phyloP scores from a whole-genome alignment of 2,888 invertebrate genomes.

The Chrysolina oricalcia region DNA sequence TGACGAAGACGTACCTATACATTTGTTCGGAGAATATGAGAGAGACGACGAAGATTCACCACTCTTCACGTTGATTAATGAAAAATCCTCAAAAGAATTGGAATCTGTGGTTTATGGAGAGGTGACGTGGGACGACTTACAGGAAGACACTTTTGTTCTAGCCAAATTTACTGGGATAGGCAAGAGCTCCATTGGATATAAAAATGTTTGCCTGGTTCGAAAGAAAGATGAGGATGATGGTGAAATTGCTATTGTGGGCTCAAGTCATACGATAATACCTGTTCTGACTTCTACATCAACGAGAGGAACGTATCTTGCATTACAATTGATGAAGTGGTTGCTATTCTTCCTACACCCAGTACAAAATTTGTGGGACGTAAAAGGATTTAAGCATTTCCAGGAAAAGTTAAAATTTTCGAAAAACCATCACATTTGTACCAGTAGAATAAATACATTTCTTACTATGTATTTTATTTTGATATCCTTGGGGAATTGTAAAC shows the following conservation, averaged over 20 bases:
- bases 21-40: slow-evolving; percentile 31
- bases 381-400: slow-evolving; percentile 29
- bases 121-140: slow-evolving; percentile 33
- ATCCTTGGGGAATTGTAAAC: slow-evolving; percentile 30
- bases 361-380: slow-evolving; percentile 30
- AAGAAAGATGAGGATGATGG: too few species aligned
- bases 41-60: slow-evolving; percentile 23
- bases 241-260: too few species aligned
- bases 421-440: slow-evolving; percentile 9
- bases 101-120: slow-evolving; percentile 34
- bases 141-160: slow-evolving; percentile 31
- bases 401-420: slow-evolving; percentile 31
- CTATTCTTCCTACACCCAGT: slow-evolving; percentile 30
- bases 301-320: slow-evolving; percentile 34
- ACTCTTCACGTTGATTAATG: too few species aligned
- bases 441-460: slow-evolving; percentile 26
- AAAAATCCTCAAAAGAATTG: slow-evolving; percentile 19
- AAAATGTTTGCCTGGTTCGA: too few species aligned
- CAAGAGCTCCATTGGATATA: too few species aligned
- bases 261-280: too few species aligned
- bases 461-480: slow-evolving; percentile 26
- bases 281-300: slow-evolving; percentile 34
- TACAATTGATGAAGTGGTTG: slow-evolving; percentile 33
- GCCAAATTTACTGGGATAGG: too few species aligned
- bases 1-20: slow-evolving; percentile 31